Conservation (phyloP, 2,888 invertebrate genomes). For the Merodon equestris region DNA sequence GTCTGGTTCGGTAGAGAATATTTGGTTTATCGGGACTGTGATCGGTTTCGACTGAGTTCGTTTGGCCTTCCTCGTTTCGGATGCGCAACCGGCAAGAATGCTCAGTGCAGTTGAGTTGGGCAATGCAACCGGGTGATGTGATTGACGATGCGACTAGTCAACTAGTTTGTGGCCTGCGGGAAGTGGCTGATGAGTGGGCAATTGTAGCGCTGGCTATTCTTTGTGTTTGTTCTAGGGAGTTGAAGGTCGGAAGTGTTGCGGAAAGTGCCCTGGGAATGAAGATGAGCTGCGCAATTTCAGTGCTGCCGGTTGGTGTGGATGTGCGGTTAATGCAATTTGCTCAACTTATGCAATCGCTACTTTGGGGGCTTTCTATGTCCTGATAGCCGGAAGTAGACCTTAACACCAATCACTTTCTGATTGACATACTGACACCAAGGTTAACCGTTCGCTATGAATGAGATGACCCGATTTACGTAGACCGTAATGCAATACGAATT, state of each 20-base stretch:
- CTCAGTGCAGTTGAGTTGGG: constrained; percentile 42
- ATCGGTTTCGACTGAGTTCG: constrained; percentile 64
- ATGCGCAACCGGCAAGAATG: constrained; percentile 43
- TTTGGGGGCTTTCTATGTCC: too few species aligned
- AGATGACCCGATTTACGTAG: constrained; percentile 27
- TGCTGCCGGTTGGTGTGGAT: too few species aligned
- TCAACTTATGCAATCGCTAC: too few species aligned
- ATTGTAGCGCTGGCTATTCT: too few species aligned
- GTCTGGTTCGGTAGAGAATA: constrained; percentile 49
- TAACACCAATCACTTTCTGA: too few species aligned
- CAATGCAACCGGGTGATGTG: constrained; percentile 59
- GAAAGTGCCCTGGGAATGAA: too few species aligned
- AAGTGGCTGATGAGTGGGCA: background rate
- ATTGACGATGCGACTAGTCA: constrained; percentile 13
- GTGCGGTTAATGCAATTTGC: too few species aligned
- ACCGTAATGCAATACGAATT: constrained; percentile 28
- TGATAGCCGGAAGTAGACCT: too few species aligned
- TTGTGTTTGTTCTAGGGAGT: too few species aligned
- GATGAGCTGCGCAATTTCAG: too few species aligned
- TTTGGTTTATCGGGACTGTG: constrained; percentile 41
- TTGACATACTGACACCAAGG: constrained; percentile 51
- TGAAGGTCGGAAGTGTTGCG: too few species aligned
- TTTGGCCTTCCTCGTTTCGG: constrained; percentile 62
- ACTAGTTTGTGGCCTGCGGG: constrained; percentile 20
- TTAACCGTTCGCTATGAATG: constrained; percentile 30